Evolutionary conservation across 2,797 vertebrate species (phyloP), one percentile per base, ranked within the genome.

Genomic region (Coendou prehensilis): DNA sequence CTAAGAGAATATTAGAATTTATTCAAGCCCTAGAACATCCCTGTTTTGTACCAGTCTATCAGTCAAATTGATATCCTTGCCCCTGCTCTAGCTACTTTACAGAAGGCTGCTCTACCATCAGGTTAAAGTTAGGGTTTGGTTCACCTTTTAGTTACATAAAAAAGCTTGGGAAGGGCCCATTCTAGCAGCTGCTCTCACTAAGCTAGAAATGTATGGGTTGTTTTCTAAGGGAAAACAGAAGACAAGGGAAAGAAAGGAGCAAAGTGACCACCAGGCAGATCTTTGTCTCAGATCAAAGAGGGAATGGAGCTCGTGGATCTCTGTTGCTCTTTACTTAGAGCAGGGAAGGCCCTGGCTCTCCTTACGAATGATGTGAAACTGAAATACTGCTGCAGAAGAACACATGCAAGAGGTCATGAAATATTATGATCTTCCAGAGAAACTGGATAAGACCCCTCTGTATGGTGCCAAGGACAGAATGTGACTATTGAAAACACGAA

Each of bases 211-310:
- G 1, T 37, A 56, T 17, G 30, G 54, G 18, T 50, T 89, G 20
- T 84, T 85, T 93, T 69, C 61, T 82, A 76, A 1, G 86, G 17
- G 41, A 87, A 89, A 79, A 81, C 88, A 92, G 93, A 91, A 78
- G 28, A 18, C 13, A 0, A 75, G 9, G 50, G 81, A 78, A 78
- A 82, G 86, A 85, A 92, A 93, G 87, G 78, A 1, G 18, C 50
- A 22, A 13, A 47, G 73, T 9, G 56, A 61, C 22, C 20, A n/a
- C 22, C 71, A 54, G 67, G 41, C 57, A 80, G 47, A 45, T 18
- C 64, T 69, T 37, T 71, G 47, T 83, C 64, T 79, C 59, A 64
- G n/a, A 83, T 73, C 86, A 59, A 95, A 91, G 18, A 87, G 57
- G 0, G 1, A 56, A 23, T 1, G 47, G 86, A 87, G 52, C 45